Evolutionary conservation across 2,113 vertebrate genomes (phyloP).

Genomic region (Dinomys branickii): DNA sequence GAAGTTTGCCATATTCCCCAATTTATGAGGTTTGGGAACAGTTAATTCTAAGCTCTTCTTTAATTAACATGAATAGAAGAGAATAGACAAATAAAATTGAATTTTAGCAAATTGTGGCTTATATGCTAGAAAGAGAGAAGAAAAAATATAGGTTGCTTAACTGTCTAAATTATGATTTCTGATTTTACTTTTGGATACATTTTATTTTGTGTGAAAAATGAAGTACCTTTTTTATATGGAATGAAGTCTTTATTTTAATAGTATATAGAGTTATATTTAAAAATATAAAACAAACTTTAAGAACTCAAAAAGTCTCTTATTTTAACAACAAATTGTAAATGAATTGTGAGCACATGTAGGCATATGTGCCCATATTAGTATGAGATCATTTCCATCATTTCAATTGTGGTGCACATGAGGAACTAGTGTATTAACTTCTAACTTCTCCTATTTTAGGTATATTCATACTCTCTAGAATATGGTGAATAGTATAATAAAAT

Average conservation of each 20-base stretch:
- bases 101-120: slow-evolving; percentile 52
- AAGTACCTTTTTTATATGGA: background rate
- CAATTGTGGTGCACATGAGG: background rate
- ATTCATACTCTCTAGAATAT: background rate
- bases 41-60: slow-evolving; percentile 40
- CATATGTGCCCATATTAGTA: background rate
- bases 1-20: background rate
- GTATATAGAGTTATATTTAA: background rate
- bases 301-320: background rate
- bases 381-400: too few relatives aligned
- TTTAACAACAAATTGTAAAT: background rate
- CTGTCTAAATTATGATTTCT: slow-evolving; percentile 41
- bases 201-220: background rate
- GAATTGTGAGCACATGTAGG: background rate
- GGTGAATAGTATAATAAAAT: background rate
- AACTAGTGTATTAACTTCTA: background rate
- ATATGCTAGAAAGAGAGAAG: background rate
- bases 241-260: background rate
- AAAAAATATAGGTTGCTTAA: slow-evolving; percentile 19
- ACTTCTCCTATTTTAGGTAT: background rate
- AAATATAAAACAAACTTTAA: background rate
- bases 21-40: background rate
- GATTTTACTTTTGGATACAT: slow-evolving; percentile 48
- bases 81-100: background rate
- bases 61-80: background rate